These are phyloP conservation scores for Alitta virens DNA, from an alignment of 2,888 invertebrate species.

Conservation along the genomic window DNA sequence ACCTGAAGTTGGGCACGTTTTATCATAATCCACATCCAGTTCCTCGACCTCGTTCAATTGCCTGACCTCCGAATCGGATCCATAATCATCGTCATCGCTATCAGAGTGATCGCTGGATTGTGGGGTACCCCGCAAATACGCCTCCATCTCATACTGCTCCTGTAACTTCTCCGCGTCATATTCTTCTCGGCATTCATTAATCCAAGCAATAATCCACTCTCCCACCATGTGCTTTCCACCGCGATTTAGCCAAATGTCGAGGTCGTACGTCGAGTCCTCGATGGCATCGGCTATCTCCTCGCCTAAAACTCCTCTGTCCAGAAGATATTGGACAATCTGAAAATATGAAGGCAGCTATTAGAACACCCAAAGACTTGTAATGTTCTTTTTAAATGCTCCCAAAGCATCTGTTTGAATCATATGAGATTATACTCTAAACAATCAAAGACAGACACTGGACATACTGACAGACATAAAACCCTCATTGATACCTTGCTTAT, in stretches of 20 bases:
- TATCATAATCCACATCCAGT: too few species aligned
- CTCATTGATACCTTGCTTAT: too few species aligned
- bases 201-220: constrained; percentile 32
- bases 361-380: too few species aligned
- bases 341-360: too few species aligned
- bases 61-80: neutral
- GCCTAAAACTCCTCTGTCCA: constrained; percentile 23
- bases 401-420: too few species aligned
- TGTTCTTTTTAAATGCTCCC: too few species aligned
- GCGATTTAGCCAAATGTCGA: constrained; percentile 27
- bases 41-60: neutral
- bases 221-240: constrained; percentile 30
- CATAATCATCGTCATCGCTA: neutral
- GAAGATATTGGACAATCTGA: constrained; percentile 10
- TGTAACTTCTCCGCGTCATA: constrained; percentile 20
- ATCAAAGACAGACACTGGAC: too few species aligned
- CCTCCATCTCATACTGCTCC: constrained; percentile 3
- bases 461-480: too few species aligned
- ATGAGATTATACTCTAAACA: too few species aligned
- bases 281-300: constrained; percentile 32
- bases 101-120: neutral
- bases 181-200: constrained; percentile 28
- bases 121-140: neutral
- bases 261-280: constrained; percentile 26
- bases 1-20: too few species aligned